phyloP scores from a whole-genome alignment of 2,113 vertebrate species.

The Misgurnus mizolepis region DNA sequence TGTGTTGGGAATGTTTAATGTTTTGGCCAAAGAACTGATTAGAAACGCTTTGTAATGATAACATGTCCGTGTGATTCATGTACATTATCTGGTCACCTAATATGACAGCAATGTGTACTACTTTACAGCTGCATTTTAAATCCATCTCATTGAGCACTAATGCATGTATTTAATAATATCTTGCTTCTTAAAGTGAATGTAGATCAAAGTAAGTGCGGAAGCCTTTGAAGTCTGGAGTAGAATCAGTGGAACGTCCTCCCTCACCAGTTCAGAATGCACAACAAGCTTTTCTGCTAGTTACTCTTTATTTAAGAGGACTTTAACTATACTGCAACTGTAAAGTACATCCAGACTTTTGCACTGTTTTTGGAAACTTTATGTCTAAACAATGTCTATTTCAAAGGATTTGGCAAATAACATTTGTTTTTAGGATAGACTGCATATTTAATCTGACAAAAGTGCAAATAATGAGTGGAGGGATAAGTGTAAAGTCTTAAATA shows the following conservation, averaged over 20 bases:
- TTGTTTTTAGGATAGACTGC: too few species aligned
- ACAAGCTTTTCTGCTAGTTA: conserved; percentile 52
- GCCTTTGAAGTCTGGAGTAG: conserved; percentile 61
- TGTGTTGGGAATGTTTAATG: not conserved
- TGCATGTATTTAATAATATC: conserved; percentile 60
- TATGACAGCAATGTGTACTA: not conserved
- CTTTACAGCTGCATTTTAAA: conserved; percentile 34
- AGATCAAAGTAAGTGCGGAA: conserved; percentile 57
- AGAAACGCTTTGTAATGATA: not conserved
- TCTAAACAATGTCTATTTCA: not conserved
- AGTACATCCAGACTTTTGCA: conserved; percentile 13
- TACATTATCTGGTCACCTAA: conserved; percentile 1
- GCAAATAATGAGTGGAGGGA: too few species aligned
- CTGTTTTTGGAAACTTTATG: not conserved
- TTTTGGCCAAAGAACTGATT: too few species aligned
- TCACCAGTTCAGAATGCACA: conserved; percentile 51
- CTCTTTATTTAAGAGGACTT: conserved; percentile 40
- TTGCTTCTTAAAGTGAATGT: conserved; percentile 60
- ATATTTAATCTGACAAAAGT: too few species aligned
- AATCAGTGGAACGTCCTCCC: conserved; percentile 58
- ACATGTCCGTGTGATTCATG: not conserved
- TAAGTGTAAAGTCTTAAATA: too few species aligned
- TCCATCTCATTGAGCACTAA: conserved; percentile 44
- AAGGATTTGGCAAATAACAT: too few species aligned
- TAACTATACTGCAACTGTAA: conserved; percentile 14